Percentiles rank a stretch among this genome's conserved stretches.
phyloP scores from a whole-genome alignment of 2,113 vertebrate genomes.

The Speoplatyrhinus poulsoni region DNA sequence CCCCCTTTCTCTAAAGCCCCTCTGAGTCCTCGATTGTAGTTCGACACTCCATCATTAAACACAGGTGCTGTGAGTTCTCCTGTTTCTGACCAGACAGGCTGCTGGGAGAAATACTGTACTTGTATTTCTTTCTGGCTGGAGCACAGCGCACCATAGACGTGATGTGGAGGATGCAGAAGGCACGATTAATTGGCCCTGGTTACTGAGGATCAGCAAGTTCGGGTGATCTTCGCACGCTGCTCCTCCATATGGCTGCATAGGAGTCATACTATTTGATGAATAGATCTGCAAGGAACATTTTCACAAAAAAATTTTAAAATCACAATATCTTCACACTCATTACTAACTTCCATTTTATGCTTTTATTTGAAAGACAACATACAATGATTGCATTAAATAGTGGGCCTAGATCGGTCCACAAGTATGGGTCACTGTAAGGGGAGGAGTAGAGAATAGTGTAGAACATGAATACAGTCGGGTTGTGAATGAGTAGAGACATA shows the following conservation, averaged over 20 bases:
- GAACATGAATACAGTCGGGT: too few relatives aligned
- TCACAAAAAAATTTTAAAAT: slow-evolving; percentile 23
- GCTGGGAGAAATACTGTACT: slow-evolving; percentile 87
- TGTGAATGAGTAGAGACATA: too few relatives aligned
- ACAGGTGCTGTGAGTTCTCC: slow-evolving; percentile 85
- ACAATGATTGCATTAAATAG: too few relatives aligned
- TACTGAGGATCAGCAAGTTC: slow-evolving; percentile 97
- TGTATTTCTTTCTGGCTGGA: slow-evolving; percentile 82
- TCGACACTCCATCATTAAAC: slow-evolving; percentile 89
- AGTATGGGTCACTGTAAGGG: too few relatives aligned
- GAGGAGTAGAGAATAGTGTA: too few relatives aligned
- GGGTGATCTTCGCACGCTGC: slow-evolving; percentile 90
- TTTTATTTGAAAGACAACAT: too few relatives aligned
- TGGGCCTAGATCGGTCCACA: too few relatives aligned
- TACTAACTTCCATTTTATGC: too few relatives aligned
- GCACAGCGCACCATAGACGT: slow-evolving; percentile 66
- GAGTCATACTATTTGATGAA: slow-evolving; percentile 96
- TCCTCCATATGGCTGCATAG: slow-evolving; percentile 95
- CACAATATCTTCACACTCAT: slow-evolving; percentile 13
- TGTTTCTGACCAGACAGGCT: slow-evolving; percentile 85
- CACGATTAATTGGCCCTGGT: slow-evolving; percentile 96
- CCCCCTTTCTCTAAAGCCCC: slow-evolving; percentile 80
- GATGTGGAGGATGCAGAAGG: slow-evolving; percentile 89
- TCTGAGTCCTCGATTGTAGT: slow-evolving; percentile 84
- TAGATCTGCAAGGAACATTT: slow-evolving; percentile 59